Conservation (phyloP, 2,113 vertebrate species). For the Aegotheles bennettii region DNA sequence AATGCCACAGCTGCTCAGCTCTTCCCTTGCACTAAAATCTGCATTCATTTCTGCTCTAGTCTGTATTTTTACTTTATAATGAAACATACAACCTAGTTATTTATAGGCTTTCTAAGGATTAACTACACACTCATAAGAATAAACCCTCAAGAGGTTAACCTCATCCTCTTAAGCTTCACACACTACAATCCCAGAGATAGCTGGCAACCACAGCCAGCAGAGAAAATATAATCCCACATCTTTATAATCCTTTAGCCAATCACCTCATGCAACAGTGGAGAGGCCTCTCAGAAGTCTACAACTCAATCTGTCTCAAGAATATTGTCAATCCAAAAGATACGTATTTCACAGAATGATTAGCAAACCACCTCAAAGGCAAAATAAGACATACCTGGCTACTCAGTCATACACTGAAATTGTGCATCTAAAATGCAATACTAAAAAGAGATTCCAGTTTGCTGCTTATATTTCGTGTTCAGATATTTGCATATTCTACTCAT, state of each 20-base stretch:
- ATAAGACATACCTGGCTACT: background rate
- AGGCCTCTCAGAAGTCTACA: constrained; percentile 51
- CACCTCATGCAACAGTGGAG: constrained; percentile 65
- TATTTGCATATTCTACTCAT: background rate
- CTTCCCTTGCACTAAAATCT: constrained; percentile 21
- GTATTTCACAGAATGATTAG: constrained; percentile 33
- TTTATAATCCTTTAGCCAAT: constrained; percentile 78
- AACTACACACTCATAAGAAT: constrained; percentile 72
- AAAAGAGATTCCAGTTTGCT: background rate
- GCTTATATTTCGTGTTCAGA: background rate
- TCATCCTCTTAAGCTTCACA: constrained; percentile 79
- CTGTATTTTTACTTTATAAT: constrained; percentile 62
- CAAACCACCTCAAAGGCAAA: background rate
- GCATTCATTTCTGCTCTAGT: constrained; percentile 44
- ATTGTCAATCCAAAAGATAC: constrained; percentile 2
- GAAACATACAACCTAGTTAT: constrained; percentile 71
- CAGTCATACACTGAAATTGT: background rate
- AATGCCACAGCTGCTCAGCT: constrained; percentile 27
- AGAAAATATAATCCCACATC: constrained; percentile 73
- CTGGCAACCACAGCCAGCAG: constrained; percentile 66
- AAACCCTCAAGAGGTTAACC: constrained; percentile 76
- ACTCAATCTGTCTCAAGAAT: constrained; percentile 61
- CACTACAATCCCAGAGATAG: constrained; percentile 72
- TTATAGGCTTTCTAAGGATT: constrained; percentile 77
- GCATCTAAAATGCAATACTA: background rate